Evolutionary conservation across 2,888 invertebrate species (phyloP).

Genomic region (Clivina fossor): DNA sequence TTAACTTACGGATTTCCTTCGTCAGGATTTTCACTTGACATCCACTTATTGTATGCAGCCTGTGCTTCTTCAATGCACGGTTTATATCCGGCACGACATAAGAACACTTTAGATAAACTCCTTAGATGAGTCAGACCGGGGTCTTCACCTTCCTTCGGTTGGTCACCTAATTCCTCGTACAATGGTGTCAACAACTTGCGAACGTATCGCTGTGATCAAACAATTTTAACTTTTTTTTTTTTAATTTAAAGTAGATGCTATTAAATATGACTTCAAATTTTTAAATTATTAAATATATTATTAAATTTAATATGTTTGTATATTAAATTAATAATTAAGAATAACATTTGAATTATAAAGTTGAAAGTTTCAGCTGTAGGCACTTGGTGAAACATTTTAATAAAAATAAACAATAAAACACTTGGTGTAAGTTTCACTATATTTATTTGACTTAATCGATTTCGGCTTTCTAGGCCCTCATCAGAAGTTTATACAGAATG

Average conservation of each 20-base stretch:
- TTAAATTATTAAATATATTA: neutral
- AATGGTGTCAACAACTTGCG: constrained; percentile 68
- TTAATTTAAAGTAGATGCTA: neutral
- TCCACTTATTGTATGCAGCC: constrained; percentile 72
- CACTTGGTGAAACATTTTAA: too few species aligned
- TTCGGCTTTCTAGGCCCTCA: too few species aligned
- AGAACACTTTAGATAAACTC: constrained; percentile 67
- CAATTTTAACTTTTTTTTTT: constrained; percentile 11
- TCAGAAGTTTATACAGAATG: too few species aligned
- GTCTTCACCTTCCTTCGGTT: constrained; percentile 60
- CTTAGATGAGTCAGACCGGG: constrained; percentile 69
- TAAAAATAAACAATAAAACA: too few species aligned
- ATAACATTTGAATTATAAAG: too few species aligned
- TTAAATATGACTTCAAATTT: neutral
- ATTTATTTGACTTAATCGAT: too few species aligned
- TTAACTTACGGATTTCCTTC: constrained; percentile 75
- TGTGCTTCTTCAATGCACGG: constrained; percentile 78
- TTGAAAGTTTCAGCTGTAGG: too few species aligned
- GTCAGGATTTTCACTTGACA: constrained; percentile 71
- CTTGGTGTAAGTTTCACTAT: too few species aligned
- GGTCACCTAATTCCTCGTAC: constrained; percentile 66
- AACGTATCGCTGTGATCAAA: constrained; percentile 68
- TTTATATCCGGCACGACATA: constrained; percentile 74
- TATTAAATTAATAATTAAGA: neutral
- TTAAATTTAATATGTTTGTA: neutral